Evolutionary conservation across 2,113 vertebrate species (phyloP), one percentile per base, ranked within the genome.

Genomic region (Scytalopus superciliaris): DNA sequence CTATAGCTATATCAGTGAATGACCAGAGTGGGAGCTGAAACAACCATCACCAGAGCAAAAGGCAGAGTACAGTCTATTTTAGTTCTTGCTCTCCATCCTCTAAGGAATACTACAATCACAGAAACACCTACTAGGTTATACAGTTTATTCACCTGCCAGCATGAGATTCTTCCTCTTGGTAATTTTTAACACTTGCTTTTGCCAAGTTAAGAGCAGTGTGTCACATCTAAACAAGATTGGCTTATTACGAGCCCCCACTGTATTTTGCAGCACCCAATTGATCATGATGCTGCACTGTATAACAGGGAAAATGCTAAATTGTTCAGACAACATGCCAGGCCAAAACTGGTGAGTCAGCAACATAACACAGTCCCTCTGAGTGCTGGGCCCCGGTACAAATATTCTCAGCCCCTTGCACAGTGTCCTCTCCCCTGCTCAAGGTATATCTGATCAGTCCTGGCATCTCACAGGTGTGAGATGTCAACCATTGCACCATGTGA

Each of bases 401-500:
- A 31, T 18, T 37, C 57, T 63, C 3, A 1, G 18, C 4, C 6
- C 23, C 37, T 66, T 69, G 44, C 45, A 62, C 16, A 19, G 13
- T 23, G 24, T 27, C 7, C 25, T 62, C 45, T 84, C 28, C 23
- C 7, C 68, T 69, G 63, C 59, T 56, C 31, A 56, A 56, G 25
- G 37, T 33, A 88, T 21, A 56, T 31, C 23, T 47, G 21, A 73
- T 74, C 31, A 37, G 33, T 27, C 47, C 79, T 52, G 53, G 75
- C 40, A 79, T 28, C 63, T 84, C 62, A 64, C 7, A 15, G 39
- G 44, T 56, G 35, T 33, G 27, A 88, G 40, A 72, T 3, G 5
- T 31, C n/a, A 90, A 68, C 24, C 14, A 3, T 0, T 2, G 62
- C 30, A 39, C 70, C 3, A 4, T 0, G 0, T 2, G 7, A 60